Conservation (phyloP, 2,797 vertebrate species). For the Pristis pectinata region DNA sequence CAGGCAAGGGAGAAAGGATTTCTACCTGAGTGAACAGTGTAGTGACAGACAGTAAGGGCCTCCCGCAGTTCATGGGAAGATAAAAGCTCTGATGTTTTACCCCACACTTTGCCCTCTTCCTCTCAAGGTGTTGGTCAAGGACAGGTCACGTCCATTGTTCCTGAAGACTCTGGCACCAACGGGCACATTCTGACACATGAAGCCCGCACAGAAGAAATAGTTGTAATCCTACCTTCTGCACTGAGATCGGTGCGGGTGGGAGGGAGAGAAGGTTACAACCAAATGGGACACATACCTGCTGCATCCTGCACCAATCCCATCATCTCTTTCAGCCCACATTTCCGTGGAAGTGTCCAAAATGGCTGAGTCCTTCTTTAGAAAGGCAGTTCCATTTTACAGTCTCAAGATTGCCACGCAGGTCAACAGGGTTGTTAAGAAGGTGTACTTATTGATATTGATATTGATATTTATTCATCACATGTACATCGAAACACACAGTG, state of each 20-base stretch:
- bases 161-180: background rate
- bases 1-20: background rate
- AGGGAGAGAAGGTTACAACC: background rate
- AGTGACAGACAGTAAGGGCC: no score
- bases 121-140: background rate
- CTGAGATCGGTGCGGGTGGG: no score
- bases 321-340: background rate
- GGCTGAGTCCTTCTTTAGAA: background rate
- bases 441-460: no score
- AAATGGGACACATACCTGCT: background rate
- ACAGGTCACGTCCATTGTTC: background rate
- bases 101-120: background rate
- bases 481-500: no score
- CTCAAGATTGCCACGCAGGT: no score
- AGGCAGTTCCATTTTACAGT: no score
- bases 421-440: no score
- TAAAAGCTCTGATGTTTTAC: background rate
- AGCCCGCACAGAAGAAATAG: background rate
- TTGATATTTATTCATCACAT: no score
- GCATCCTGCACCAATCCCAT: background rate
- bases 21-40: background rate
- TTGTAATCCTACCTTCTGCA: background rate
- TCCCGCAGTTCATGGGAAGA: background rate
- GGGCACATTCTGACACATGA: background rate
- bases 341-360: background rate